phyloP scores from a whole-genome alignment of 2,888 invertebrate species.

The Machimus atricapillus region DNA sequence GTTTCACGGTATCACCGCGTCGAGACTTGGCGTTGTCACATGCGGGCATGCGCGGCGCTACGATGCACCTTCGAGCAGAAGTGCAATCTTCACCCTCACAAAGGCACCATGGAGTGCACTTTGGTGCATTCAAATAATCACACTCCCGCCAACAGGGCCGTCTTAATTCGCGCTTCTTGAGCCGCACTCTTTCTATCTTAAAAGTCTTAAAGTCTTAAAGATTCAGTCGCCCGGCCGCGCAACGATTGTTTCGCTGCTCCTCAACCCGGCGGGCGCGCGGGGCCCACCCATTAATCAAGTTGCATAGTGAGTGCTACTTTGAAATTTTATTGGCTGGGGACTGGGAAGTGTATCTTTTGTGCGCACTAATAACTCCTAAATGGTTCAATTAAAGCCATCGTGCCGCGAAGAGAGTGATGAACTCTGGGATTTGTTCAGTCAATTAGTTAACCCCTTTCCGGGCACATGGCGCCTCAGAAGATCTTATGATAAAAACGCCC shows the following conservation, averaged over 20 bases:
- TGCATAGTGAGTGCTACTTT: neutral
- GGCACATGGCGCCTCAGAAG: neutral
- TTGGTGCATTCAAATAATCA: neutral
- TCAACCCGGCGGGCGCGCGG: neutral
- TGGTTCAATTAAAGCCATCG: conserved; percentile 22
- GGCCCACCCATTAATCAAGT: conserved; percentile 17
- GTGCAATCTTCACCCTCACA: neutral
- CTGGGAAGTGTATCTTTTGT: conserved; percentile 17
- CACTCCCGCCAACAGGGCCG: neutral
- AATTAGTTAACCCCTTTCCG: conserved; percentile 21
- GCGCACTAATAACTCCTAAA: conserved; percentile 33
- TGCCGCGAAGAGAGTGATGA: conserved; percentile 16
- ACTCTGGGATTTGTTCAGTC: conserved; percentile 24
- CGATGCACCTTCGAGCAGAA: neutral
- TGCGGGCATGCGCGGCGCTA: neutral
- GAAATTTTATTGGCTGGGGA: neutral
- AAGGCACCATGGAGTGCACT: neutral
- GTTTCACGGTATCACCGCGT: neutral
- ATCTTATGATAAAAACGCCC: neutral
- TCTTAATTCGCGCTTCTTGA: conserved; percentile 6
- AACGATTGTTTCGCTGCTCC: neutral
- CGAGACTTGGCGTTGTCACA: neutral
- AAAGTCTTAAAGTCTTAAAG: conserved; percentile 16
- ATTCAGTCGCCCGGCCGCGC: neutral
- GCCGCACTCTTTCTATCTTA: neutral